Percentiles rank a stretch among this genome's conserved stretches.
Conservation (phyloP, 2,113 vertebrate species). For the Sphaerodactylus townsendi region DNA sequence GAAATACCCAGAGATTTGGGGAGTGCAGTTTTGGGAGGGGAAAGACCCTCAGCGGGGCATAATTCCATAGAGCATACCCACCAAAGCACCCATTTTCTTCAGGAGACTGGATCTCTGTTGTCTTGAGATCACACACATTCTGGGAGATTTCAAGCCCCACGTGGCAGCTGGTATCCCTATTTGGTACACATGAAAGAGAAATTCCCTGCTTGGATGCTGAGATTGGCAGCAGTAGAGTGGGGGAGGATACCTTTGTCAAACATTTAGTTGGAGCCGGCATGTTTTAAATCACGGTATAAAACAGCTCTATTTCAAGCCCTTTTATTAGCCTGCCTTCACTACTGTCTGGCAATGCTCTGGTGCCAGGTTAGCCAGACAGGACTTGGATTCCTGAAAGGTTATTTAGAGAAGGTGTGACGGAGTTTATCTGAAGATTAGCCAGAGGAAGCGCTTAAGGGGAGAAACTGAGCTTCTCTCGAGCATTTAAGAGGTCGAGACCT, state of each 20-base stretch:
- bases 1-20: too few relatives aligned
- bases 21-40: too few relatives aligned
- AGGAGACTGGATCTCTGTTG: too few relatives aligned
- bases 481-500: neutral
- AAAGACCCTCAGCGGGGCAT: too few relatives aligned
- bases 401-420: fast-evolving
- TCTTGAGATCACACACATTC: too few relatives aligned
- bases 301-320: neutral
- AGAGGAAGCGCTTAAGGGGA: neutral
- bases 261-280: neutral
- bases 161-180: too few relatives aligned
- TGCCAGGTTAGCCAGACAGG: fast-evolving
- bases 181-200: too few relatives aligned
- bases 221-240: too few relatives aligned
- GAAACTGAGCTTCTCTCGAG: neutral
- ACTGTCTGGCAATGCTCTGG: neutral
- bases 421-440: neutral
- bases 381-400: fast-evolving
- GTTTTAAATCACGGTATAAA: neutral
- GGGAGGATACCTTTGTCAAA: neutral
- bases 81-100: too few relatives aligned
- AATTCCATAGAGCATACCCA: too few relatives aligned
- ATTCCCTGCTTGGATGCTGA: too few relatives aligned
- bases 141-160: too few relatives aligned
- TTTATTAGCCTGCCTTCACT: neutral